A percentile compares a stretch with the other conserved stretches of the same genome.
Evolutionary conservation across 2,113 vertebrate genomes (phyloP).

Genomic region (Cyprinodon variegatus): DNA sequence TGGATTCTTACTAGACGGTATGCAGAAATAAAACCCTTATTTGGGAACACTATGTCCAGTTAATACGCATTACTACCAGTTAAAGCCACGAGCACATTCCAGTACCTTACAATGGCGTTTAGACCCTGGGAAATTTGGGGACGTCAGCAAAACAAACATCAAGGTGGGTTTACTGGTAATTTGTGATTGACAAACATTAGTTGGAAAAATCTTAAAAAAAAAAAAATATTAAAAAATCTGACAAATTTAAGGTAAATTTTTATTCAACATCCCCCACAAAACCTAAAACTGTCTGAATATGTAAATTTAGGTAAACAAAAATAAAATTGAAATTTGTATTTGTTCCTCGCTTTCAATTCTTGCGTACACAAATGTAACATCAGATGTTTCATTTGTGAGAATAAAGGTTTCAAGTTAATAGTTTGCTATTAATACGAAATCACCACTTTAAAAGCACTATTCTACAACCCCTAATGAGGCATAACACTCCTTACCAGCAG

Average conservation of each 20-base stretch:
- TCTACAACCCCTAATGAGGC: no score
- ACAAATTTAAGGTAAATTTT: not conserved
- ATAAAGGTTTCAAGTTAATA: no score
- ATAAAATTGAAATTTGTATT: no score
- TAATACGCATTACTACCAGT: not conserved
- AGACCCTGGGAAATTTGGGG: not conserved
- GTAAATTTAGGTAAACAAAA: no score
- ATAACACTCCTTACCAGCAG: no score
- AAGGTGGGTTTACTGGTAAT: not conserved
- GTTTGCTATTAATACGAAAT: no score
- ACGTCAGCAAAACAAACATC: not conserved
- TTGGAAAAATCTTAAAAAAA: not conserved
- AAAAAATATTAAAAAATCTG: not conserved
- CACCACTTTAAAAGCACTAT: no score
- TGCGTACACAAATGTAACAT: no score
- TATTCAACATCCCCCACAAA: no score
- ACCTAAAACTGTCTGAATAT: no score
- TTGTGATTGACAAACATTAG: not conserved
- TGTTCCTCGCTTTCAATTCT: no score
- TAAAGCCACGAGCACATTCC: slow-evolving; percentile 2
- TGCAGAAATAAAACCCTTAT: slow-evolving; percentile 19
- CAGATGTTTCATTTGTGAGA: no score
- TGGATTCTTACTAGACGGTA: not conserved
- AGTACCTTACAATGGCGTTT: not conserved
- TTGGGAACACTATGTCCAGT: slow-evolving; percentile 18